Evolutionary conservation across 2,113 vertebrate genomes (phyloP).

Genomic region (Dromaius novaehollandiae): DNA sequence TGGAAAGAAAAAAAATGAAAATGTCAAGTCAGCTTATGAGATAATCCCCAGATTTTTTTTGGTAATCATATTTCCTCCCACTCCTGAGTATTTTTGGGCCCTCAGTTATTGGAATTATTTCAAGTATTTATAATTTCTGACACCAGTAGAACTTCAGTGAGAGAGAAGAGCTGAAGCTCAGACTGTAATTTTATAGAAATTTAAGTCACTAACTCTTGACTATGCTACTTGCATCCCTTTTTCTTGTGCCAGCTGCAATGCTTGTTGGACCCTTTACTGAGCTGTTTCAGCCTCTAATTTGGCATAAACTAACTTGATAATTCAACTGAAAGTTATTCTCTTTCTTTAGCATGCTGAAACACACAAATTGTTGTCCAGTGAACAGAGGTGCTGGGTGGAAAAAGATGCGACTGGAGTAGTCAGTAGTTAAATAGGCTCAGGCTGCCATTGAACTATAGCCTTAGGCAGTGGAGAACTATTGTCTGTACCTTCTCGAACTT

Average conservation of each 20-base stretch:
- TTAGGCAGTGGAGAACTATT: background rate
- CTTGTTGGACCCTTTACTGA: background rate
- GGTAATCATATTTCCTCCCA: background rate
- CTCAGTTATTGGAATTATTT: conserved; percentile 7
- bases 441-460: background rate
- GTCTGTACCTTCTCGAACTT: background rate
- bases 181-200: background rate
- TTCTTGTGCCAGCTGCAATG: background rate
- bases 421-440: background rate
- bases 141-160: background rate
- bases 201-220: background rate
- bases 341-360: background rate
- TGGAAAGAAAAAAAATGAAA: background rate
- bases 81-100: background rate
- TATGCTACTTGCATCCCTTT: background rate
- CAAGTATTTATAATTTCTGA: background rate
- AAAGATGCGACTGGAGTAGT: background rate
- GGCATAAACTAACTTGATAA: background rate
- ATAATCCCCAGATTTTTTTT: background rate
- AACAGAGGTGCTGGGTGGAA: background rate
- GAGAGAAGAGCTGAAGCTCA: background rate
- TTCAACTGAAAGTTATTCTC: background rate
- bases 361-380: background rate
- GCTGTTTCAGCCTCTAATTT: background rate
- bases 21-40: background rate